Base-by-base conservation (phyloP, 2,797 vertebrate species). In the Melanogrammus aeglefinus region DNA sequence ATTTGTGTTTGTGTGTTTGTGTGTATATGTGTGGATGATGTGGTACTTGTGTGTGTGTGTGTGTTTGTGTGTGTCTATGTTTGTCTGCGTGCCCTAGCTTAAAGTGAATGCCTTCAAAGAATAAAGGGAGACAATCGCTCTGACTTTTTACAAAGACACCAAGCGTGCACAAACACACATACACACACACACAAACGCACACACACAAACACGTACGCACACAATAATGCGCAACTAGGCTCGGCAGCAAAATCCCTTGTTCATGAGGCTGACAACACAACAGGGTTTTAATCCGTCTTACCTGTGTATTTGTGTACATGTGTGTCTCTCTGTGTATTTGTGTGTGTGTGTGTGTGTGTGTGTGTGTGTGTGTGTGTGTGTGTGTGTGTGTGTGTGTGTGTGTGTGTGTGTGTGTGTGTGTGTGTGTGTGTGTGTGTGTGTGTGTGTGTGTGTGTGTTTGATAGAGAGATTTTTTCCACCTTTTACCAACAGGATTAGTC, bases 401-500 rank as follows among this genome's bases (percentile, higher is more conserved):
- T 29, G 29, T 29, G 29, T 29, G 29, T 29, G 31, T 31, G 31
- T 31, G 31, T 31, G 31, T 31, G 31, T 31, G 31, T 31, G 31
- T 31, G 31, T 31, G 31, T 31, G 31, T 31, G 29, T 29, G 29
- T 29, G 29, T 29, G 29, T 29, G 29, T 29, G 29, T 29, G 29
- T 29, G 29, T 29, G 29, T 29, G 29, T 29, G 31, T 31, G 31
- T 31, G 31, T 31, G 31, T 31, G 31, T 31, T 1, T 31, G 31
- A 31, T 31, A 31, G 31, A 31, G 31, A 7, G 21, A n/a, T 63
- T 63, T 63, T 2, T 63, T 24, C 21, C 51, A n/a, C 21, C 91
- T 90, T 93, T 86, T 89, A 93, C 93, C 92, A 93, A 93, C 88
- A 92, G 90, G 90, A 92, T 93, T 93, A 93, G 89, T 89, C 88